A percentile compares a stretch with the other conserved stretches of the same genome.
Evolutionary conservation across 2,113 vertebrate species (phyloP).

Genomic region (Dasyprocta punctata): DNA sequence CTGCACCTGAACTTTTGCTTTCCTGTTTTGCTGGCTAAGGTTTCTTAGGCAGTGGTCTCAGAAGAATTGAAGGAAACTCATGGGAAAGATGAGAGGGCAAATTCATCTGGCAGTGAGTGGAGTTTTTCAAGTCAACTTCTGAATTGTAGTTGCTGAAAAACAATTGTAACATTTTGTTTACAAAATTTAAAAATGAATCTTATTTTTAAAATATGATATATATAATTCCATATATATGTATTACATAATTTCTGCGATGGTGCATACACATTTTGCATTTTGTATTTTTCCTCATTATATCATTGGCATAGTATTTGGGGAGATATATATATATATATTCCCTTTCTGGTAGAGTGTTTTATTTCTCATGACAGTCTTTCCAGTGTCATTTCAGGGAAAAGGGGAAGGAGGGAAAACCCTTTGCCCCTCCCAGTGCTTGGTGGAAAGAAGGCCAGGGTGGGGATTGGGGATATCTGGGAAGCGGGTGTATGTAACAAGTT

Average conservation of each 20-base stretch:
- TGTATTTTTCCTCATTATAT: slow-evolving; percentile 1
- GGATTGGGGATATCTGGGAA: background rate
- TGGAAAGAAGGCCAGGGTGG: background rate
- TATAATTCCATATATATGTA: background rate
- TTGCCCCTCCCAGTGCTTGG: background rate
- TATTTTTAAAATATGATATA: background rate
- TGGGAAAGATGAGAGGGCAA: slow-evolving; percentile 84
- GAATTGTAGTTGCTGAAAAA: slow-evolving; percentile 85
- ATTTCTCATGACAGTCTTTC: background rate
- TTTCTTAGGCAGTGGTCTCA: slow-evolving; percentile 84
- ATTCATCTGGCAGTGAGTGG: slow-evolving; percentile 88
- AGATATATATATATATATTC: background rate
- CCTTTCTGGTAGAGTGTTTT: background rate
- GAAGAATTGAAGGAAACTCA: slow-evolving; percentile 83
- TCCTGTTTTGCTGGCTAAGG: slow-evolving; percentile 66
- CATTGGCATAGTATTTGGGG: background rate
- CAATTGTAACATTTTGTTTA: slow-evolving; percentile 84
- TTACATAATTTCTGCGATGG: background rate
- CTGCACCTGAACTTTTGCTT: slow-evolving; percentile 89
- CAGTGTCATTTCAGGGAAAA: background rate
- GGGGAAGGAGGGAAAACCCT: background rate
- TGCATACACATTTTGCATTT: background rate
- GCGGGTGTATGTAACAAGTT: background rate
- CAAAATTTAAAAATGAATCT: slow-evolving; percentile 43
- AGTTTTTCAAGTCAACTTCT: slow-evolving; percentile 88